Evolutionary conservation across 2,113 vertebrate genomes (phyloP).

Genomic region (Boleophthalmus pectinirostris): DNA sequence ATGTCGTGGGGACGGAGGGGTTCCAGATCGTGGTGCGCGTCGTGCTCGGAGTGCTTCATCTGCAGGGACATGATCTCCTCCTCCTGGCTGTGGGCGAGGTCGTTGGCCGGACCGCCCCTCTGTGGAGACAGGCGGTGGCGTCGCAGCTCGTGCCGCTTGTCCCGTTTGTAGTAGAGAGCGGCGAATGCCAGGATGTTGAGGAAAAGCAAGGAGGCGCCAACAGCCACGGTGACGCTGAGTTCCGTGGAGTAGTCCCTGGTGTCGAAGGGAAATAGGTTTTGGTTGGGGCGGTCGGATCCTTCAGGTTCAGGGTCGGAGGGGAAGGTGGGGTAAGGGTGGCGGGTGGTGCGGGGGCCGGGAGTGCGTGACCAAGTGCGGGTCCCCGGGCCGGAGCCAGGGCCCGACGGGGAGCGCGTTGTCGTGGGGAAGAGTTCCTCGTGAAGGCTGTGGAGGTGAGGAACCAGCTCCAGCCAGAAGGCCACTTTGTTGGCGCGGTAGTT

Average conservation of each 20-base stretch:
- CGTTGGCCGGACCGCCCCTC: constrained; percentile 81
- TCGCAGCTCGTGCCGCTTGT: constrained; percentile 87
- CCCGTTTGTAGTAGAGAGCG: constrained; percentile 92
- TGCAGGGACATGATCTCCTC: constrained; percentile 92
- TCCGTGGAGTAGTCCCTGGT: constrained; percentile 91
- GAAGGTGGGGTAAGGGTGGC: constrained; percentile 80
- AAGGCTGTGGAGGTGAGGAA: constrained; percentile 88
- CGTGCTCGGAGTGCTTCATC: constrained; percentile 86
- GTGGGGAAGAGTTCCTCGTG: constrained; percentile 80
- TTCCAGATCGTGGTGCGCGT: constrained; percentile 83
- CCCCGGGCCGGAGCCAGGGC: constrained; percentile 65
- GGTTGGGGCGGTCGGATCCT: constrained; percentile 75
- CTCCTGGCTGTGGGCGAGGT: constrained; percentile 87
- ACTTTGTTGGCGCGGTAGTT: constrained; percentile 94
- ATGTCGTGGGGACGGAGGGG: constrained; percentile 86
- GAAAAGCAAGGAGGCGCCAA: constrained; percentile 90
- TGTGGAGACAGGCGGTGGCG: constrained; percentile 85
- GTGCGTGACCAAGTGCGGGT: constrained; percentile 66
- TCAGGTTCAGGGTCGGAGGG: constrained; percentile 77
- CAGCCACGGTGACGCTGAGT: constrained; percentile 89
- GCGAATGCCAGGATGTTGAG: constrained; percentile 94
- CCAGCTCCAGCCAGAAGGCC: constrained; percentile 92
- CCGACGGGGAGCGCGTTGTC: constrained; percentile 78
- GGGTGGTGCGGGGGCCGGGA: constrained; percentile 72
- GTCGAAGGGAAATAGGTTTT: constrained; percentile 83